Evolutionary conservation across 2,113 vertebrate genomes (phyloP), one percentile per base, ranked within the genome.

Genomic region (Hemiprocne comata): DNA sequence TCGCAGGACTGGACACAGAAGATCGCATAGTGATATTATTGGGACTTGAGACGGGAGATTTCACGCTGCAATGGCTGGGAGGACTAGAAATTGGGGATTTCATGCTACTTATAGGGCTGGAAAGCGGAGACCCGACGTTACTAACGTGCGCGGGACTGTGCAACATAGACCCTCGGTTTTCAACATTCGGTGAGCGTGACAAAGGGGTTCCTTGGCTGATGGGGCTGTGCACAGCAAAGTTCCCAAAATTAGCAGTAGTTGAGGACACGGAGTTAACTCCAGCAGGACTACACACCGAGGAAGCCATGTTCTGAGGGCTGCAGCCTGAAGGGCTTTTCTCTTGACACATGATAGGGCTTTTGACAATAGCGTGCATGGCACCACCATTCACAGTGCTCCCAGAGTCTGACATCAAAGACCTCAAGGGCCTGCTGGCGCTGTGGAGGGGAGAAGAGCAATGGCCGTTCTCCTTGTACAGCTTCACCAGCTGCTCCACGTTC

Each of bases 1-100:
- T 98, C 20, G 98, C 98, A 7, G 99, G 99, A 96, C 99, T 99
- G 80, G 99, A 99, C 91, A 99, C 98, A 80, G 99, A 99, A 67
- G 98, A 98, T 65, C 98, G 97, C 94, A 98, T 93, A 82, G 97
- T 97, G 96, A 98, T 93, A 44, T 98, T 98, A 75, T 75, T 98
- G 71, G 98, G 99, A 94, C 99, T 99, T 9, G 99, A 99, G 64
- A 98, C 99, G 0, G 99, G 99, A 55, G 99, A 99, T 92, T 98
- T 99, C 64, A 99, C 98, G 3, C 99, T 99, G 94, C 99, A 98
- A 85, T 99, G 99, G 83, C 99, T 99, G 51, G 98, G 99, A 53
- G 99, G 99, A 79, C 99, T 99, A 95, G 99, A 99, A 96, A 99
- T 98, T 1, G 99, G 99, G 6, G 99, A 99, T 92, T 99, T 99